These are phyloP conservation scores for Microhierax caerulescens DNA, from an alignment of 2,797 vertebrate genomes.

Conservation along the genomic window DNA sequence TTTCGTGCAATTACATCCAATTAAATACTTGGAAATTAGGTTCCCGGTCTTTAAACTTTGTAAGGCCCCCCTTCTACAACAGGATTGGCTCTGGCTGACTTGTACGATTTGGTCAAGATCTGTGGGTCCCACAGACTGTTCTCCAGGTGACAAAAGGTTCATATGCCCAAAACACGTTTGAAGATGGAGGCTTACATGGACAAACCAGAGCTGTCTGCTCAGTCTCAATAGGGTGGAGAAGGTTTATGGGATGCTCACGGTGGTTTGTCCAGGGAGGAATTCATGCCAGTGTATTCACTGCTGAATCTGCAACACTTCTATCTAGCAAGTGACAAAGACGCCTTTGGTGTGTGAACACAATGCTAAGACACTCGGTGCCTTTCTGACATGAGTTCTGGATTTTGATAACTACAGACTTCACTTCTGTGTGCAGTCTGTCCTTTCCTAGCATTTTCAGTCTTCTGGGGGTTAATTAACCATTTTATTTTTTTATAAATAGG, in stretches of 20 bases:
- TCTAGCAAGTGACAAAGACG: neutral
- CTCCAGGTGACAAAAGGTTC: neutral
- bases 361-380: neutral
- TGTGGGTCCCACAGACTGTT: neutral
- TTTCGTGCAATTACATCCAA: slow-evolving; percentile 37
- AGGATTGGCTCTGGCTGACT: neutral
- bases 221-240: neutral
- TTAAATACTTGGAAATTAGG: neutral
- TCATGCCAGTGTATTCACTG: neutral
- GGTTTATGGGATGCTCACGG: neutral
- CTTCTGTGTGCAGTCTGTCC: neutral
- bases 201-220: neutral
- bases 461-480: neutral
- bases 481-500: slow-evolving; percentile 46
- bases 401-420: neutral
- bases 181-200: neutral
- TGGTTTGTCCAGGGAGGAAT: neutral
- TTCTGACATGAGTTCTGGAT: neutral
- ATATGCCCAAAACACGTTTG: neutral
- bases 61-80: neutral
- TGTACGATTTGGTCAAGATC: neutral
- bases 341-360: neutral
- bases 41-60: neutral
- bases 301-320: neutral
- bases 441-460: neutral